These are phyloP conservation scores for Andrena chrysosceles DNA, from an alignment of 2,888 invertebrate species.

Conservation along the genomic window DNA sequence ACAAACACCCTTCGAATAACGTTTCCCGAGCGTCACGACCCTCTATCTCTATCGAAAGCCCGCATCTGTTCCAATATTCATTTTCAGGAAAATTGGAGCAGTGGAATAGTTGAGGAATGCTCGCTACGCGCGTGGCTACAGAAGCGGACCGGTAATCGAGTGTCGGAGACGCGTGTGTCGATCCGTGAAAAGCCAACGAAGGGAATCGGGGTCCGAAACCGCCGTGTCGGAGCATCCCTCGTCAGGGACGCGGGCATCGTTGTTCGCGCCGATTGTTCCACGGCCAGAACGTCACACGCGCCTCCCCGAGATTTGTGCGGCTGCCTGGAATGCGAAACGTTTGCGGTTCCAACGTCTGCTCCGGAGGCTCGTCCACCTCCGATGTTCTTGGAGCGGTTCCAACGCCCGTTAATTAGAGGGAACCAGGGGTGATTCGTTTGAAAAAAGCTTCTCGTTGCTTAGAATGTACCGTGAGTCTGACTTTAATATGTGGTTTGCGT, in stretches of 20 bases:
- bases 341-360: constrained; percentile 71
- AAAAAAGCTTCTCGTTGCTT: constrained; percentile 35
- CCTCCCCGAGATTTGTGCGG: constrained; percentile 78
- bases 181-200: constrained; percentile 66
- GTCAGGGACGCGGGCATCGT: constrained; percentile 57
- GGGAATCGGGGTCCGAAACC: constrained; percentile 58
- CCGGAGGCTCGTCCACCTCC: constrained; percentile 43
- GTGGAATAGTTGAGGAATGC: neutral
- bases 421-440: constrained; percentile 36
- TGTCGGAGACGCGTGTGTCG: constrained; percentile 66
- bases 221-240: constrained; percentile 54
- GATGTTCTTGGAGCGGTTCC: constrained; percentile 62
- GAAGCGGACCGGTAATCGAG: constrained; percentile 52
- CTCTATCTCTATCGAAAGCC: neutral
- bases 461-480: neutral
- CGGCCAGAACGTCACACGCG: constrained; percentile 66
- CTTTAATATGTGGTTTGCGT: neutral
- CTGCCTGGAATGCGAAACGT: constrained; percentile 77
- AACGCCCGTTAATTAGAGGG: constrained; percentile 67
- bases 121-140: neutral
- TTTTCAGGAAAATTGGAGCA: constrained; percentile 39
- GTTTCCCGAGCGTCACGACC: neutral
- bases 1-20: neutral
- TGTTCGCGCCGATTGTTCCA: constrained; percentile 58
- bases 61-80: constrained; percentile 15